Base-by-base conservation (phyloP, 2,797 vertebrate species). In the Bryconaethiops microstoma region DNA sequence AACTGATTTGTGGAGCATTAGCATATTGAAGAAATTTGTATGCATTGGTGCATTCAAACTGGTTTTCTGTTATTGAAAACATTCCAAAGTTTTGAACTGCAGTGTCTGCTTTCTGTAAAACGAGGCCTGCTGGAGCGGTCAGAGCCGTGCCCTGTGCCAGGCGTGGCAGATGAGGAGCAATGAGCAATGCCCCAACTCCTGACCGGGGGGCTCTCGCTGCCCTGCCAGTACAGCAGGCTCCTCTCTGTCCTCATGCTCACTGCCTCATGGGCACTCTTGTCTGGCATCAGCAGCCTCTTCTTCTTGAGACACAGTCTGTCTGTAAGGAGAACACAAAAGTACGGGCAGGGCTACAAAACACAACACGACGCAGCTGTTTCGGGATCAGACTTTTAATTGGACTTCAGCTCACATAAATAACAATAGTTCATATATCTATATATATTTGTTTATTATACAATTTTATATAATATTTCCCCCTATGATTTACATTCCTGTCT, bases 371-470 rank as follows among this genome's bases (percentile, higher is more conserved):
- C 55, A 60, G 65, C 16, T 77, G 72, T 90, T 45, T 92, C 91
- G 88, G 90, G 90, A 92, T 94, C 91, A 91, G 87, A 94, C 91
- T 92, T 95, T 94, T 94, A 93, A 93, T 95, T 92, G 83, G 91
- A 94, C 91, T 92, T 92, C 88, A 91, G 91, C 91, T 94, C 93
- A 95, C 94, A 95, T 95, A 95, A 95, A 95, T 95, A 95, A 95
- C 94, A 94, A 93, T 91, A 91, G 91, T 93, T 93, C 91, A 93
- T 94, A 94, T 93, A 85, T 86, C 65, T 63, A 93, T 94, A 94
- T 93, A 60, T 91, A 92, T 91, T 92, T 90, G 90, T 92, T 91
- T 91, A 94, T 93, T 92, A 91, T 93, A 94, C 92, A 93, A 89
- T 91, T 93, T 93, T 94, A 94, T 94, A 94, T 94, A 94, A 94